Evolutionary conservation across 2,113 vertebrate species (phyloP).

Genomic region (Phalacrocorax brasilianus): DNA sequence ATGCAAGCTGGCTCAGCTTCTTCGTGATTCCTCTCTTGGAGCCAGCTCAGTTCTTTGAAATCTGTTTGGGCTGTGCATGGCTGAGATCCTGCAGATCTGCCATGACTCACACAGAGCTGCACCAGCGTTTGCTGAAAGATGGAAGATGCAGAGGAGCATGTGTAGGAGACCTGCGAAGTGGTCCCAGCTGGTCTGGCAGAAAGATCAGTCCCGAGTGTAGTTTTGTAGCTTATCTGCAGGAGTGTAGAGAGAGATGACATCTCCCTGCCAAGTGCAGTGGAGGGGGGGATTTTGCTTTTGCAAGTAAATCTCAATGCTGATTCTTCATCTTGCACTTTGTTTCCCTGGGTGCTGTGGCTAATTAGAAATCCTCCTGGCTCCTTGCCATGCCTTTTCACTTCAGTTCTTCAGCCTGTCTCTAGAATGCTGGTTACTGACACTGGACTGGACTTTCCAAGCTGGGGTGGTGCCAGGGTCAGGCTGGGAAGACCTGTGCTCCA

Average conservation of each 20-base stretch:
- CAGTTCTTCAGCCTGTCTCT: background rate
- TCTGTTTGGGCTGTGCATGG: background rate
- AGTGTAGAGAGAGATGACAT: background rate
- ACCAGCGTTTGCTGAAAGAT: background rate
- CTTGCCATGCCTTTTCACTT: background rate
- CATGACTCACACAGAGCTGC: background rate
- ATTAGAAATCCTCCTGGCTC: background rate
- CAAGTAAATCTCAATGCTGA: background rate
- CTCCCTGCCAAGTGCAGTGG: background rate
- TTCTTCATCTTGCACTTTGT: background rate
- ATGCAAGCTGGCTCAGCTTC: background rate
- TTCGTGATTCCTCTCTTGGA: background rate
- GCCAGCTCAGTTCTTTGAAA: background rate
- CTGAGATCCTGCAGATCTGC: background rate
- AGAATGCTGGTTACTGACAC: background rate
- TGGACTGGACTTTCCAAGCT: background rate
- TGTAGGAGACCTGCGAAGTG: background rate
- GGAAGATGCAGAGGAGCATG: background rate
- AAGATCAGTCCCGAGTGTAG: background rate
- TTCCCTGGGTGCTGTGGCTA: background rate
- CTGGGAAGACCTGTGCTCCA: background rate
- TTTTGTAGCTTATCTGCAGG: background rate
- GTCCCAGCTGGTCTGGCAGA: slow-evolving; percentile 12
- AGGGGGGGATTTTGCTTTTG: background rate
- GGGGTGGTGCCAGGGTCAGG: background rate